Evolutionary conservation across 2,888 invertebrate genomes (phyloP), one percentile per base, ranked within the genome.

Genomic region (Eustalomyia histrio): DNA sequence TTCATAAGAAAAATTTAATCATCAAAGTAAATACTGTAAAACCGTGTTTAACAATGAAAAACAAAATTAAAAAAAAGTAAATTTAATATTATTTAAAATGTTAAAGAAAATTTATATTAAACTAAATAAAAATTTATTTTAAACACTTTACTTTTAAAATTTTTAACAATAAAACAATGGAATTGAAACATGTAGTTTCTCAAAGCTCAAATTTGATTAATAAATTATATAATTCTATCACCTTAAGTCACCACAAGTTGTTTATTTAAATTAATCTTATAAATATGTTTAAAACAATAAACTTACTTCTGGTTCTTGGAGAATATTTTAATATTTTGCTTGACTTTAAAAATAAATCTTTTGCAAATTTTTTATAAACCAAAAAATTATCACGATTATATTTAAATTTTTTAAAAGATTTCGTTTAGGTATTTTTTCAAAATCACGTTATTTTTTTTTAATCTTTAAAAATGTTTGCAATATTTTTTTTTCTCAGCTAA

Each of bases 331-430:
- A 12, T 3, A 10, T 24, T 61, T 39, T 10, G 7, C 47, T 43
- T 14, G 47, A 39, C 5, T 58, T 24, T 29, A n/a, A 24, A 29
- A 29, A 29, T 50, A 64, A 33, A 64, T 29, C 50, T 52, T 12
- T 17, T 64, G 29, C 1, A 52, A 9, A 50, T 64, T 64, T 52
- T 64, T 64, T 47, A 33, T 64, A 21, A 17, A 21, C 10, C 16
- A 9, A 64, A 60, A 61, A 52, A 52, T 64, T 3, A 52, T 29
- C 64, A 64, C 52, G 50, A 64, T 64, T 50, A 47, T 58, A 16
- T 33, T 57, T 21, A 6, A 6, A 21, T 12, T 33, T 58, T n/a
- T 33, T 55, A 21, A 21, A 58, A 33, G 24, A 24, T 24, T 24
- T 24, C 5, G 2, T 24, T 24, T 3, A 2, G 1, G 1, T 29